Conservation (phyloP, 2,888 invertebrate species). For the Lacanobia oleracea region DNA sequence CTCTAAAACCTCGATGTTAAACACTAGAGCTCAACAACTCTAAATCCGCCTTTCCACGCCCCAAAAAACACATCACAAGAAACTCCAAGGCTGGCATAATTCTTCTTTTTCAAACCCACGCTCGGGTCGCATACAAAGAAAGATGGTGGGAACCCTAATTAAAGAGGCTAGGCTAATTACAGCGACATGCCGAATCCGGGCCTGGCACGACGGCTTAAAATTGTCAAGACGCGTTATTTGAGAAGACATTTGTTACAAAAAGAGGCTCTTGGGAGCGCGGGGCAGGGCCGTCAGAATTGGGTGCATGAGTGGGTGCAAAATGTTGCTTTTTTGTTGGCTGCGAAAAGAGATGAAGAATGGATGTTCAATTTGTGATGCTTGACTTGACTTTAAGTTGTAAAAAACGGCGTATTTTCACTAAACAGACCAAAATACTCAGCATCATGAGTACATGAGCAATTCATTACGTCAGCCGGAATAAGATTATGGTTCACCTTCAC, state of each 20-base stretch:
- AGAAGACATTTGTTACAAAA: conserved; percentile 70
- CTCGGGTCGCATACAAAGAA: conserved; percentile 34
- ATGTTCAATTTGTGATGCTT: background rate
- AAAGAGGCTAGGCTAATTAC: conserved; percentile 71
- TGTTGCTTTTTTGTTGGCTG: background rate
- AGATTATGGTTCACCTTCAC: too few relatives aligned
- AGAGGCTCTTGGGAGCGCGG: conserved; percentile 62
- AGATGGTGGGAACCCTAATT: conserved; percentile 56
- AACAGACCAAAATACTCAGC: too few relatives aligned
- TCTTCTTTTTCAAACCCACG: conserved; percentile 31
- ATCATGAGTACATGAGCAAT: too few relatives aligned
- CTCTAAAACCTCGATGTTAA: background rate
- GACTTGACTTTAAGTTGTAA: background rate
- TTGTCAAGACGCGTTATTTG: conserved; percentile 72
- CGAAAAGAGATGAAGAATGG: background rate
- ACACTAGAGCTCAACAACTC: background rate
- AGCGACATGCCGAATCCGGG: conserved; percentile 68
- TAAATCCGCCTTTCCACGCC: background rate
- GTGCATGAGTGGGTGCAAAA: conserved; percentile 29
- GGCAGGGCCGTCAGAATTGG: conserved; percentile 42
- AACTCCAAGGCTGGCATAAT: conserved; percentile 8
- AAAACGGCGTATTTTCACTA: too few relatives aligned
- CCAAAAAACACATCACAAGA: conserved; percentile 17
- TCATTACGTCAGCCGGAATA: too few relatives aligned
- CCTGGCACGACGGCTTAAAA: conserved; percentile 66